phyloP scores from a whole-genome alignment of 2,888 invertebrate species.

The Galerucella calmariensis region DNA sequence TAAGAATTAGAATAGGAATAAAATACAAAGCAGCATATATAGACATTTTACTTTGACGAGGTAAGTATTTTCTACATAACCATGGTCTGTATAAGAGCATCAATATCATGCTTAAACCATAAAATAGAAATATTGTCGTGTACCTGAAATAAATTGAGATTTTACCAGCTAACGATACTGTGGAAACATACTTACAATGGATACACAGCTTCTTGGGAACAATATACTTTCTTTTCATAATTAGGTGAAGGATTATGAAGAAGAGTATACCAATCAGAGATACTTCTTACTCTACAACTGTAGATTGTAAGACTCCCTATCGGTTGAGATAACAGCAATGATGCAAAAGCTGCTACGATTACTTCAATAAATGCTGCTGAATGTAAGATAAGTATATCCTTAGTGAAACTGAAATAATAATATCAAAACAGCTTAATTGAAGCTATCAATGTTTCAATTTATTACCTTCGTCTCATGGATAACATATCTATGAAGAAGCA shows the following conservation, averaged over 20 bases:
- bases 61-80: slow-evolving; percentile 75
- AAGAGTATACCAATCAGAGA: slow-evolving; percentile 97
- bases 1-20: slow-evolving; percentile 85
- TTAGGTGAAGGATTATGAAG: slow-evolving; percentile 94
- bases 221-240: slow-evolving; percentile 88
- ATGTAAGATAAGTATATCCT: slow-evolving; percentile 81
- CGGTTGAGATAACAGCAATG: slow-evolving; percentile 86
- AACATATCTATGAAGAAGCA: slow-evolving; percentile 93
- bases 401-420: slow-evolving; percentile 71
- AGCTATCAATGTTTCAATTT: not conserved
- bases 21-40: slow-evolving; percentile 96
- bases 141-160: slow-evolving; percentile 73
- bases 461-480: slow-evolving; percentile 76
- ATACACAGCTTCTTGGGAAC: slow-evolving; percentile 98
- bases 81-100: slow-evolving; percentile 84
- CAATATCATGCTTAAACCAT: slow-evolving; percentile 81
- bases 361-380: slow-evolving; percentile 87
- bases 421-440: not conserved
- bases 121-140: slow-evolving; percentile 91
- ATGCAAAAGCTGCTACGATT: slow-evolving; percentile 77
- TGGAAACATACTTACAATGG: slow-evolving; percentile 81
- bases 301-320: slow-evolving; percentile 79
- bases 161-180: not conserved
- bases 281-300: slow-evolving; percentile 81
- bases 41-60: slow-evolving; percentile 78